These are phyloP conservation scores for Calephelis perditalis DNA, from an alignment of 2,888 invertebrate species.

Conservation along the genomic window DNA sequence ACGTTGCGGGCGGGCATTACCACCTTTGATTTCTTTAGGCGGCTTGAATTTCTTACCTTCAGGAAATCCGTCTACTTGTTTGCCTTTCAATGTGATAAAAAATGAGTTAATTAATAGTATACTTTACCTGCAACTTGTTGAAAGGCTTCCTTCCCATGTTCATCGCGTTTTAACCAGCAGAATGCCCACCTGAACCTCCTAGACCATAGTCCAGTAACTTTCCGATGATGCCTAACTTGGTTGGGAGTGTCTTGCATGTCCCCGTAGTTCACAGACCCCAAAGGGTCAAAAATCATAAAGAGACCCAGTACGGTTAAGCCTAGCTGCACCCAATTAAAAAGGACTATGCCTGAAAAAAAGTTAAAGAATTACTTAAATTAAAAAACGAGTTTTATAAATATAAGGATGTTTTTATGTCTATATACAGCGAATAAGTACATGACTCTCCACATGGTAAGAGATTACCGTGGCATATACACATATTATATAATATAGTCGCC, in stretches of 20 bases:
- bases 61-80: no score
- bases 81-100: no score
- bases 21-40: no score
- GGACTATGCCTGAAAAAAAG: conserved; percentile 80
- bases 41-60: no score
- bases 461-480: no score
- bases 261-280: conserved; percentile 83
- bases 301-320: conserved; percentile 85
- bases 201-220: conserved; percentile 86
- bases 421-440: no score
- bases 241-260: conserved; percentile 81
- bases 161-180: conserved; percentile 85
- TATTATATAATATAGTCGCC: no score
- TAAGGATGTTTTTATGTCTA: no score
- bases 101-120: background rate
- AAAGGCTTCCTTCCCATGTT: conserved; percentile 87
- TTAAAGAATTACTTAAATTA: background rate
- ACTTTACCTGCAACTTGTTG: conserved; percentile 85
- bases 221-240: conserved; percentile 82
- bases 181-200: conserved; percentile 86
- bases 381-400: background rate
- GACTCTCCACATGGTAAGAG: no score
- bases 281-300: conserved; percentile 89
- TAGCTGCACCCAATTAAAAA: conserved; percentile 89
- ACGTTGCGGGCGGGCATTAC: no score